Evolutionary conservation across 1,140 invertebrate species (phyloP).

Genomic region (Apis dorsata): DNA sequence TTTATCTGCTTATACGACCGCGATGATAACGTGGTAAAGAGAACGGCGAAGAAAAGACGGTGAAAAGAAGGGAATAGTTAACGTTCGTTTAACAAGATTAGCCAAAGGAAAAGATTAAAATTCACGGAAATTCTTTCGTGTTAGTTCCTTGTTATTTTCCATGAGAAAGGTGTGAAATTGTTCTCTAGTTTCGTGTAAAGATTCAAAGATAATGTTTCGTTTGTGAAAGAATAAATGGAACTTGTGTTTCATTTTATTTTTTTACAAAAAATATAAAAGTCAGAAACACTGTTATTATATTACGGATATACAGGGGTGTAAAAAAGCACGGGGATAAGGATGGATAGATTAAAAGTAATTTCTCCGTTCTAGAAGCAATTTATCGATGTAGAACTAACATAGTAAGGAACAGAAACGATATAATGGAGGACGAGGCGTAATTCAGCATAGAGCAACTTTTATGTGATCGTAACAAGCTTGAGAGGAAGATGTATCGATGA

Average conservation of each 20-base stretch:
- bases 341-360: constrained; percentile 13
- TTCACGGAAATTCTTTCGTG: not conserved
- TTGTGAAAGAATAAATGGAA: not conserved
- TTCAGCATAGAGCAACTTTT: constrained; percentile 1
- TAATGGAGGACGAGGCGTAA: not conserved
- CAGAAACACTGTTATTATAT: not conserved
- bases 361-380: not conserved
- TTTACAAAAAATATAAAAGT: not conserved
- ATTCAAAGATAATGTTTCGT: not conserved
- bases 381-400: not conserved
- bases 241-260: not conserved
- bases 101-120: not conserved
- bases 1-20: constrained; percentile 13
- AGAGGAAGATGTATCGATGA: constrained; percentile 18
- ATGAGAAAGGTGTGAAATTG: not conserved
- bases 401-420: not conserved
- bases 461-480: no score
- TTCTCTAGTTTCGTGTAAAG: not conserved
- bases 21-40: not conserved
- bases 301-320: not conserved
- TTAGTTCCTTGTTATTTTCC: not conserved
- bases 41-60: not conserved
- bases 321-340: not conserved
- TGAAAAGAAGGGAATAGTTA: constrained; percentile 5
- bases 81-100: not conserved